These are phyloP conservation scores for Polia nebulosa DNA, from an alignment of 2,888 invertebrate species.

Conservation along the genomic window DNA sequence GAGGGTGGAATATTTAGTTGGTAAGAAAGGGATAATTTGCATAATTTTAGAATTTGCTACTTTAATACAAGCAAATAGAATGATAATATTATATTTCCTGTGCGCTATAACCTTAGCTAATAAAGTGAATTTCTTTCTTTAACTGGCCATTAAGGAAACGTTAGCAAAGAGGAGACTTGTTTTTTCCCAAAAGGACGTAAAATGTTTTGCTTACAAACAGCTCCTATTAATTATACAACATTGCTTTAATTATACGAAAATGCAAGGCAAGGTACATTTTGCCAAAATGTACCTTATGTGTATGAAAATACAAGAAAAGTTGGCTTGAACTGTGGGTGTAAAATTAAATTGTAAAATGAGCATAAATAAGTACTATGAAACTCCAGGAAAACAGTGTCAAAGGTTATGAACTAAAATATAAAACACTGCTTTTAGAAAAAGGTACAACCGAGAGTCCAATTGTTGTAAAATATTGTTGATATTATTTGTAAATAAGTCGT, in stretches of 20 bases:
- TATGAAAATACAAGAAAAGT: constrained; percentile 3
- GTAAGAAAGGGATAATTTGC: not conserved
- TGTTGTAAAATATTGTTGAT: too few species aligned
- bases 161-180: not conserved
- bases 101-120: not conserved
- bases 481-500: too few species aligned
- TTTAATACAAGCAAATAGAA: not conserved
- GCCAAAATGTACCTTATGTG: constrained; percentile 5
- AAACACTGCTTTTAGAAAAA: not conserved
- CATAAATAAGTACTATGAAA: constrained; percentile 1
- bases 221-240: constrained; percentile 9
- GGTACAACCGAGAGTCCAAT: too few species aligned
- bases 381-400: not conserved
- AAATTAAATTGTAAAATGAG: constrained; percentile 26
- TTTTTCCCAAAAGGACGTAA: not conserved
- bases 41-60: constrained; percentile 1
- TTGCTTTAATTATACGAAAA: constrained; percentile 17
- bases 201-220: constrained; percentile 1
- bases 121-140: not conserved
- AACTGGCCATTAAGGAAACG: constrained; percentile 10
- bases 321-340: not conserved
- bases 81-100: not conserved
- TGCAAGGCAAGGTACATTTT: not conserved
- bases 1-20: not conserved
- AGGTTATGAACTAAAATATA: constrained; percentile 2